A percentile compares a stretch with the other conserved stretches of the same genome.
These are phyloP conservation scores for Acestrorhynchus altus DNA, from an alignment of 2,797 vertebrate species.

Conservation along the genomic window DNA sequence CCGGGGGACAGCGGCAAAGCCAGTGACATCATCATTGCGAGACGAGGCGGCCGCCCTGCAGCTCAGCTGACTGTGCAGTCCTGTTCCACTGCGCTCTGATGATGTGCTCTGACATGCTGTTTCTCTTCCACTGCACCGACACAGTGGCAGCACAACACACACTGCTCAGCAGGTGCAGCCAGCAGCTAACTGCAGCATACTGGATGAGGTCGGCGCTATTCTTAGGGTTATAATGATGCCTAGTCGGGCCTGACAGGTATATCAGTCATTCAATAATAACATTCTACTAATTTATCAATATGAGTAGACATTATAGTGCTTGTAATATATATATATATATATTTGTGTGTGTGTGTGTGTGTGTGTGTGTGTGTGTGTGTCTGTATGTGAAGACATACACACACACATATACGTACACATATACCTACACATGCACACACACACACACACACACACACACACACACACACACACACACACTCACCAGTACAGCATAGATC, in stretches of 20 bases:
- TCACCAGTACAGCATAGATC: too few species aligned
- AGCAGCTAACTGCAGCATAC: not conserved
- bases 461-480: too few species aligned
- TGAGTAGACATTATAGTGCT: not conserved
- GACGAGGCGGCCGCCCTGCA: slow-evolving; percentile 65
- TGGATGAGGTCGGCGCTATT: not conserved
- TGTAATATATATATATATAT: too few species aligned
- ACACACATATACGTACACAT: too few species aligned
- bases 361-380: too few species aligned
- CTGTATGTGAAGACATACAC: too few species aligned
- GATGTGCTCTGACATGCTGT: slow-evolving; percentile 69
- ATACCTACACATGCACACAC: too few species aligned
- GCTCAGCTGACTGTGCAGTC: slow-evolving; percentile 70
- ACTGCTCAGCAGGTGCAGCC: not conserved
- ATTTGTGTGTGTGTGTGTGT: too few species aligned
- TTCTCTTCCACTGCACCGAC: slow-evolving; percentile 53
- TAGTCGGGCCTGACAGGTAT: not conserved
- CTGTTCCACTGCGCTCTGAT: slow-evolving; percentile 60
- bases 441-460: too few species aligned
- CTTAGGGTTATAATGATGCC: not conserved
- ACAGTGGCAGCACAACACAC: not conserved
- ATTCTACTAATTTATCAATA: not conserved
- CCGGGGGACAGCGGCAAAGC: slow-evolving; percentile 67
- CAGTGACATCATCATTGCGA: slow-evolving; percentile 79
- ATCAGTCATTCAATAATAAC: not conserved